Conservation (phyloP, 2,113 vertebrate species). For the Capra hircus region DNA sequence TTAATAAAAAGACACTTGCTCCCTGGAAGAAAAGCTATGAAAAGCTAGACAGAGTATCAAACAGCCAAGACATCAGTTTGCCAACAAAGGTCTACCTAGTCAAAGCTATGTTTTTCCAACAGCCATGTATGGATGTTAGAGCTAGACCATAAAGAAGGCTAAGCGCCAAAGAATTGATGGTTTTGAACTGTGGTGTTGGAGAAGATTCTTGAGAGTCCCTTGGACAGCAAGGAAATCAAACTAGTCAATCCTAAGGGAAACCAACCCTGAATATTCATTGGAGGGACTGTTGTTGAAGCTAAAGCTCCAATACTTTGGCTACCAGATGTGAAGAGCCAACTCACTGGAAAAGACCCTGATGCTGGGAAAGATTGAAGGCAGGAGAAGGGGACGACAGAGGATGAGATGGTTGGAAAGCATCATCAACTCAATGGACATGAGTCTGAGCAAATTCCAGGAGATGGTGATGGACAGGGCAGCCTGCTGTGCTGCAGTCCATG, state of each 20-base stretch:
- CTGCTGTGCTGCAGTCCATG: background rate
- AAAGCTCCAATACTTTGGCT: background rate
- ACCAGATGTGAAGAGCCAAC: background rate
- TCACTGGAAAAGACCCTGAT: background rate
- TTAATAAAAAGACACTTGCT: background rate
- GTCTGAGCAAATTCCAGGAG: background rate
- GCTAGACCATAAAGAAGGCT: background rate
- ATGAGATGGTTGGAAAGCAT: background rate
- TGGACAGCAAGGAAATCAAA: background rate
- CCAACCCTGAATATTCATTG: background rate
- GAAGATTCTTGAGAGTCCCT: background rate
- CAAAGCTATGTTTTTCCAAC: background rate
- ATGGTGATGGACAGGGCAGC: background rate
- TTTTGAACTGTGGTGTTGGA: background rate
- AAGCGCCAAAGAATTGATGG: background rate
- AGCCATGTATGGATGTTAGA: background rate
- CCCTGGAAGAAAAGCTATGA: background rate
- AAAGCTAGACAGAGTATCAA: background rate
- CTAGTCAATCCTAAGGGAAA: background rate
- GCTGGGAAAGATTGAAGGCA: background rate
- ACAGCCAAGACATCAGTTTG: background rate
- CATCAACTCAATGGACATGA: background rate
- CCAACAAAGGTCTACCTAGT: background rate
- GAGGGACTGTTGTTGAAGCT: background rate
- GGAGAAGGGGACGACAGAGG: background rate